Percentiles rank a stretch among this genome's conserved stretches.
Evolutionary conservation across 2,113 vertebrate genomes (phyloP).

Genomic region (Agelaius tricolor): DNA sequence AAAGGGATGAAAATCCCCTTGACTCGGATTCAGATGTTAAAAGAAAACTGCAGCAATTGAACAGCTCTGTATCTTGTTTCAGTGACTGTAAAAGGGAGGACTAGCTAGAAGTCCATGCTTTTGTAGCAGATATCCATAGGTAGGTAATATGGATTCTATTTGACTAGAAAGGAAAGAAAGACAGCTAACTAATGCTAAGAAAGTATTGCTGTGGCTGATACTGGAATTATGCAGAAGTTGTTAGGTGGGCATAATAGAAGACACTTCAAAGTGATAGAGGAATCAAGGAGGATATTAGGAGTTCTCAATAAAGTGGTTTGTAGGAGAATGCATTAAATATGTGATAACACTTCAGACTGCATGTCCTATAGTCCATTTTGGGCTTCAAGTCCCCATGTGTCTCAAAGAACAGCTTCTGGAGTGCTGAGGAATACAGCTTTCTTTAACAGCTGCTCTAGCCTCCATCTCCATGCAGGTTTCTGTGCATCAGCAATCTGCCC

Average conservation of each 20-base stretch:
- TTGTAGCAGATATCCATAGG: neutral
- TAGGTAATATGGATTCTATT: neutral
- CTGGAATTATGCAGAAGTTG: neutral
- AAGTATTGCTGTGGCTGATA: neutral
- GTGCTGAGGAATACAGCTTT: neutral
- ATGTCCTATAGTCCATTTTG: neutral
- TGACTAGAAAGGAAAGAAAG: neutral
- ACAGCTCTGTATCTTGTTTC: neutral
- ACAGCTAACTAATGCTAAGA: neutral
- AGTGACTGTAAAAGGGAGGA: neutral
- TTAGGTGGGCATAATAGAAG: neutral
- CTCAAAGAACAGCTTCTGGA: neutral
- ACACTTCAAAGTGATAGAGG: neutral
- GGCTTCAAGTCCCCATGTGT: neutral
- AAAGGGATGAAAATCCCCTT: neutral
- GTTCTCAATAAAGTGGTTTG: neutral
- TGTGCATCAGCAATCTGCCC: neutral
- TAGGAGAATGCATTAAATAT: neutral
- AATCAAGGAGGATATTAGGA: neutral
- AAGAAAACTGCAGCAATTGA: neutral
- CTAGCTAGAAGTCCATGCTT: neutral
- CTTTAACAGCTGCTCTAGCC: neutral
- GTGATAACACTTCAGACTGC: neutral
- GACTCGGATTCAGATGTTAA: neutral
- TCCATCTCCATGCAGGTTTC: neutral